Conservation (phyloP, 2,113 vertebrate species). For the Cephalopterus ornatus region DNA sequence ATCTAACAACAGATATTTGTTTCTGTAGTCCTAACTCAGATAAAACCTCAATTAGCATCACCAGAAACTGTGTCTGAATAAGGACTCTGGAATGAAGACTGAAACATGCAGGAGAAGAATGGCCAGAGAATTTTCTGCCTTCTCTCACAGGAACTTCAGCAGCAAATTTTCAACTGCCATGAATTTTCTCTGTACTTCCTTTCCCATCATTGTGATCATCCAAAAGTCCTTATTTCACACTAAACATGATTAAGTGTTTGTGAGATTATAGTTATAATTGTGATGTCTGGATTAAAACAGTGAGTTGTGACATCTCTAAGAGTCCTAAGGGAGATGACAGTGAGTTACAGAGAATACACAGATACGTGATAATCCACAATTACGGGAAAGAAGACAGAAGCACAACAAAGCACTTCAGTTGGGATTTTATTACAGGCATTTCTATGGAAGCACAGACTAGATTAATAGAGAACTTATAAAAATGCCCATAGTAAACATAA, state of each 20-base stretch:
- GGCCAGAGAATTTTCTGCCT: neutral
- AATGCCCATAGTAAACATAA: neutral
- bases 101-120: neutral
- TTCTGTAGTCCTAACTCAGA: neutral
- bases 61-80: neutral
- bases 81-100: neutral
- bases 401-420: neutral
- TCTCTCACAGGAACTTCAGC: neutral
- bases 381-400: neutral
- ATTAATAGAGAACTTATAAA: neutral
- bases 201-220: conserved; percentile 20
- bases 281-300: neutral
- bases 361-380: neutral
- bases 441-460: neutral
- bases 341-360: neutral
- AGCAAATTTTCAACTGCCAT: neutral
- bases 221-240: neutral
- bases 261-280: neutral
- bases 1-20: neutral
- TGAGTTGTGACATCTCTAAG: conserved; percentile 7
- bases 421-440: neutral
- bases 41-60: neutral
- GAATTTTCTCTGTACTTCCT: conserved; percentile 1
- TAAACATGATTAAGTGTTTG: neutral
- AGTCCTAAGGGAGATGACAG: neutral